phyloP scores from a whole-genome alignment of 2,888 invertebrate species.

The Sinohyriopsis cumingii region DNA sequence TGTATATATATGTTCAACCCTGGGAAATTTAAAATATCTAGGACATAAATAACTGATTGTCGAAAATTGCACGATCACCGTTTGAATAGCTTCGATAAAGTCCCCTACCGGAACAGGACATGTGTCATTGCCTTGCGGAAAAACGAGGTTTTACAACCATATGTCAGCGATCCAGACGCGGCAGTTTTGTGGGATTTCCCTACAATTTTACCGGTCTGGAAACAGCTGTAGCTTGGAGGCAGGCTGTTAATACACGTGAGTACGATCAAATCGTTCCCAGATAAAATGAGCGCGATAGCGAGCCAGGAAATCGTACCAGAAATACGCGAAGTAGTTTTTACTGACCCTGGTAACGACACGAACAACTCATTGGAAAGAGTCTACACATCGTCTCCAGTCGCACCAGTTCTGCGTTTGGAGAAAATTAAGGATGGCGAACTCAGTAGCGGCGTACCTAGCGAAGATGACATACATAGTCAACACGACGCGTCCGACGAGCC shows the following conservation, averaged over 20 bases:
- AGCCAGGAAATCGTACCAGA: constrained; percentile 31
- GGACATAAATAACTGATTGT: too few species aligned
- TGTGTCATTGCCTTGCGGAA: constrained; percentile 5
- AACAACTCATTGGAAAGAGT: constrained; percentile 18
- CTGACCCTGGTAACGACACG: constrained; percentile 34
- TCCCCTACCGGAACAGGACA: constrained; percentile 15
- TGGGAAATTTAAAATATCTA: too few species aligned
- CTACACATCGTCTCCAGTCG: constrained; percentile 25
- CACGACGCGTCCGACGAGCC: constrained; percentile 43
- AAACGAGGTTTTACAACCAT: constrained; percentile 11
- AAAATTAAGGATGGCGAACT: constrained; percentile 54
- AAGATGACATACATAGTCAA: constrained; percentile 52
- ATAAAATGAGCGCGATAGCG: constrained; percentile 29
- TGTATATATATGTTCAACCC: too few species aligned
- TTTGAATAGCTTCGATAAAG: not conserved
- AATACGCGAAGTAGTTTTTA: constrained; percentile 26
- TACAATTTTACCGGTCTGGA: constrained; percentile 43
- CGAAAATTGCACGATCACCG: too few species aligned
- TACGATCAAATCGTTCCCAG: not conserved
- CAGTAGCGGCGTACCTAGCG: constrained; percentile 57
- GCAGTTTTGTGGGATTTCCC: constrained; percentile 48
- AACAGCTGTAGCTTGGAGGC: not conserved
- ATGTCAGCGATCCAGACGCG: constrained; percentile 20
- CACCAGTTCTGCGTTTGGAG: constrained; percentile 62
- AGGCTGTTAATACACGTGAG: not conserved